phyloP scores from a whole-genome alignment of 2,113 vertebrate genomes.

The Apodemus sylvaticus region DNA sequence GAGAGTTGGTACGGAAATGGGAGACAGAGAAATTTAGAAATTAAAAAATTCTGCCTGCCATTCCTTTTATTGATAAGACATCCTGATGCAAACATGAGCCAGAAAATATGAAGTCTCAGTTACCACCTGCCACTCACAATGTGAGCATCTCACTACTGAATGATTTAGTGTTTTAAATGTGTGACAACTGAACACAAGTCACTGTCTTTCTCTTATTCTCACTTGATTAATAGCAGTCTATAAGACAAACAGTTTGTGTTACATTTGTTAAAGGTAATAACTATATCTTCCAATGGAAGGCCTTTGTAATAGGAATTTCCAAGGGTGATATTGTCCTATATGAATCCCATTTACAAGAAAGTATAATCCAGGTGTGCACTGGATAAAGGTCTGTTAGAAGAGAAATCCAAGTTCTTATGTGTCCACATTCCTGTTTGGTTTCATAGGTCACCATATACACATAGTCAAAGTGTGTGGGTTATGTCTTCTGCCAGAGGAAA shows the following conservation, averaged over 20 bases:
- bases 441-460: neutral
- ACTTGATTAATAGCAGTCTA: slow-evolving; percentile 51
- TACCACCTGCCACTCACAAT: neutral
- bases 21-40: neutral
- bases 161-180: slow-evolving; percentile 34
- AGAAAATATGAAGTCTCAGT: slow-evolving; percentile 45
- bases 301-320: neutral
- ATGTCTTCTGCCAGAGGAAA: neutral
- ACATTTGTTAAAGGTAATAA: slow-evolving; percentile 43
- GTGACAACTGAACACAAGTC: slow-evolving; percentile 46
- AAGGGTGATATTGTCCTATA: slow-evolving; percentile 11
- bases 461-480: neutral
- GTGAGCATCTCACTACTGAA: neutral
- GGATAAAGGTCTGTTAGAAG: neutral
- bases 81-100: slow-evolving; percentile 27
- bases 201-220: slow-evolving; percentile 42
- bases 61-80: slow-evolving; percentile 47
- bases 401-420: neutral
- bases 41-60: neutral
- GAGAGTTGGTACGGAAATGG: neutral
- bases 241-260: slow-evolving; percentile 38
- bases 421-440: neutral
- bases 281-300: neutral
- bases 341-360: slow-evolving; percentile 40
- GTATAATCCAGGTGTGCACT: neutral